Conservation (phyloP, 2,797 vertebrate species). For the Xerus rutilus region DNA sequence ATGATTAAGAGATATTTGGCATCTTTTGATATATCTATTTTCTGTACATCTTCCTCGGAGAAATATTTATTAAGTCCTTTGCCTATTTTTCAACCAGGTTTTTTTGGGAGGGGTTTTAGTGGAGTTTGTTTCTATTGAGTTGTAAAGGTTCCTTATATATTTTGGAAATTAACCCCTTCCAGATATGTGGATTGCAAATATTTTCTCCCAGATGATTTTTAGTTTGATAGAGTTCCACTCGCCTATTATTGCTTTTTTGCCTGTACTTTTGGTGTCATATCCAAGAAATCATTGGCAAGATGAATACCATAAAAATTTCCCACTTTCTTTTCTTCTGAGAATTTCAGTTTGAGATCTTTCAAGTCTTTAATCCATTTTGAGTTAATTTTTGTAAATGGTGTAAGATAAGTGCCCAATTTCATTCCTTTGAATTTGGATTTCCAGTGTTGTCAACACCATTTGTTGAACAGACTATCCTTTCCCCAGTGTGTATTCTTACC, state of each 20-base stretch:
- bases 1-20: background rate
- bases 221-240: background rate
- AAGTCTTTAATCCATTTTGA: conserved; percentile 5
- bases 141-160: background rate
- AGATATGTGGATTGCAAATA: background rate
- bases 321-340: background rate
- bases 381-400: background rate
- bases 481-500: background rate
- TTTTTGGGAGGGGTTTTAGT: background rate
- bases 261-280: background rate
- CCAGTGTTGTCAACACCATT: background rate
- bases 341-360: background rate
- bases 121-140: background rate
- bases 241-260: background rate
- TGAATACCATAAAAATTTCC: background rate
- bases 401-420: background rate
- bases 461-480: background rate
- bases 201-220: background rate
- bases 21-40: background rate
- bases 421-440: background rate
- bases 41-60: background rate
- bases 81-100: background rate
- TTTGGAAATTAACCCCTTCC: background rate
- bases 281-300: conserved; percentile 12
- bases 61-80: background rate